Conservation (phyloP, 2,888 invertebrate species). For the Spisula solida region DNA sequence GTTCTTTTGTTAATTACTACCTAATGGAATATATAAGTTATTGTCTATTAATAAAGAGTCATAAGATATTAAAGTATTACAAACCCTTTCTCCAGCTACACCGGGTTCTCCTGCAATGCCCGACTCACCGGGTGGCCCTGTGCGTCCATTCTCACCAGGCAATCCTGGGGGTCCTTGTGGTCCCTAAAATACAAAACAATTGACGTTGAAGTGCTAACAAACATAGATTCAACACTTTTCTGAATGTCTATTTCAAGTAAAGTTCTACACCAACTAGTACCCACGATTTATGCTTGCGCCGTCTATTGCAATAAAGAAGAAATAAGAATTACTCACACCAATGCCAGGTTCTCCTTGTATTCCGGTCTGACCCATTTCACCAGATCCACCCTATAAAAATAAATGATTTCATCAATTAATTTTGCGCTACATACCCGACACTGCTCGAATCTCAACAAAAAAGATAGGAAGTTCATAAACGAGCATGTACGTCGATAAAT, state of each 20-base stretch:
- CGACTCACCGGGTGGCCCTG: conserved; percentile 63
- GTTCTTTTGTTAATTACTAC: too few species aligned
- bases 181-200: conserved; percentile 68
- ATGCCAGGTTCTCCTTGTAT: conserved; percentile 78
- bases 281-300: neutral
- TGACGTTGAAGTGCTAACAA: neutral
- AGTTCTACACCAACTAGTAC: too few species aligned
- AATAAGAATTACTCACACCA: conserved; percentile 64
- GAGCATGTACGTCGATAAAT: too few species aligned
- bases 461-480: too few species aligned
- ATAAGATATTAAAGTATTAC: conserved; percentile 63
- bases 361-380: conserved; percentile 79
- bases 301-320: neutral
- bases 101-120: conserved; percentile 91
- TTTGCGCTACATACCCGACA: too few species aligned
- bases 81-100: conserved; percentile 91
- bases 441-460: too few species aligned
- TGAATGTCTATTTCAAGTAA: too few species aligned
- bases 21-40: too few species aligned
- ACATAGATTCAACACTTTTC: too few species aligned
- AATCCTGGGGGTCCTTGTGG: conserved; percentile 75
- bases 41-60: too few species aligned
- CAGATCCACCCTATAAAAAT: conserved; percentile 78
- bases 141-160: conserved; percentile 76
- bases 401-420: too few species aligned